Evolutionary conservation across 2,797 vertebrate species (phyloP), one percentile per base, ranked within the genome.

Genomic region (Xenopus petersii): DNA sequence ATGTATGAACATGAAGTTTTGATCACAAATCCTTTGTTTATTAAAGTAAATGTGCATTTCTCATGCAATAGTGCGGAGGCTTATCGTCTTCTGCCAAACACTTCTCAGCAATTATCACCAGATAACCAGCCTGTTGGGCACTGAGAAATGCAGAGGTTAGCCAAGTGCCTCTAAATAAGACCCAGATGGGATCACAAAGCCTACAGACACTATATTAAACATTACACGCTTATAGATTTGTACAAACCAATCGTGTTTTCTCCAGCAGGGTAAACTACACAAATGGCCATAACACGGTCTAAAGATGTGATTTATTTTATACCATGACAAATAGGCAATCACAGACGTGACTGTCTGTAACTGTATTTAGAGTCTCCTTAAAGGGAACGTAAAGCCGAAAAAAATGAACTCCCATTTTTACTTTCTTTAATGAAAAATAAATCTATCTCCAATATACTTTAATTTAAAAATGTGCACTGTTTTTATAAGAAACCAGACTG

Each of bases 11-110:
- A 58, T 58, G 16, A 58, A 17, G 17, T 48, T 48, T 30, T 65
- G 36, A 65, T 64, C 65, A 42, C 36, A 42, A 7, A 42, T 42
- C 36, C 36, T 42, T 42, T 42, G 36, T 42, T 42, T 30, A 67
- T 51, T 56, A 56, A 30, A 56, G 15, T 36, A 55, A 21, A 56
- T 15, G 51, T 67, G 24, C 15, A 36, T 12, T 42, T 69, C 15
- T 48, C 46, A 67, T 55, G 49, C 48, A 54, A 67, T 21, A 26
- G 11, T 10, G 63, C 15, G 17, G n/a, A 58, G 67, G 67, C 67
- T 69, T 36, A 69, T 58, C 54, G 16, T 36, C 26, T 68, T 3
- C 66, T 58, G 67, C 67, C 67, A 69, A 69, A 42, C 33, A 63
- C 10, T 63, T 36, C 49, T 51, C 26, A 36, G 33, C 21, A 47